Evolutionary conservation across 2,888 invertebrate species (phyloP).

Genomic region (Drosophila kanekoi): DNA sequence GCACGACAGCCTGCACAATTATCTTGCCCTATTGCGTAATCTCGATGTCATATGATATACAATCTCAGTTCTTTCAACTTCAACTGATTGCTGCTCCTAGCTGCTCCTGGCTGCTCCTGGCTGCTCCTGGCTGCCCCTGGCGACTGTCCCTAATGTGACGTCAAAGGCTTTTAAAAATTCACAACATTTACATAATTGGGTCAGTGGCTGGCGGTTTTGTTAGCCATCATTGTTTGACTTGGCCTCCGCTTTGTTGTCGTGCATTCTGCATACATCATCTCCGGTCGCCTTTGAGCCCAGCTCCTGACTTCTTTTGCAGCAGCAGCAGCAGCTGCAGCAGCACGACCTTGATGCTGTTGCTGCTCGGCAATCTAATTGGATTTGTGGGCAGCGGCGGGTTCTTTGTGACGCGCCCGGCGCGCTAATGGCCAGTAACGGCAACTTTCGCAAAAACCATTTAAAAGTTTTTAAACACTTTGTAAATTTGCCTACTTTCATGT

Average conservation of each 20-base stretch:
- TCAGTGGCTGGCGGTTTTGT: constrained; percentile 64
- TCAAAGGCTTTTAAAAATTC: constrained; percentile 49
- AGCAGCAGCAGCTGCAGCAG: constrained; percentile 3
- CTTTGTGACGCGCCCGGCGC: constrained; percentile 44
- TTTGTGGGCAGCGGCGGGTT: constrained; percentile 39
- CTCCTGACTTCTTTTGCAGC: constrained; percentile 1
- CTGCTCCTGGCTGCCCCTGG: constrained; percentile 3
- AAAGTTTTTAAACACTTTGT: constrained; percentile 56
- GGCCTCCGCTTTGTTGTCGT: constrained; percentile 21
- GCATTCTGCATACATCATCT: constrained; percentile 20
- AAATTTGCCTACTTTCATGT: constrained; percentile 41
- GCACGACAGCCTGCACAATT: constrained; percentile 48
- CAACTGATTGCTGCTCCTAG: constrained; percentile 9
- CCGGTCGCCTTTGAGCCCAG: constrained; percentile 25
- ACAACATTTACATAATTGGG: constrained; percentile 71
- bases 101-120: constrained; percentile 4
- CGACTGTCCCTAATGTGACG: constrained; percentile 53
- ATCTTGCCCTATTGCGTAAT: constrained; percentile 66
- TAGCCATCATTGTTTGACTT: constrained; percentile 29
- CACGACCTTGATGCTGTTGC: neutral
- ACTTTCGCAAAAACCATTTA: constrained; percentile 53
- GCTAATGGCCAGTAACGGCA: constrained; percentile 37
- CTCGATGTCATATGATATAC: constrained; percentile 44
- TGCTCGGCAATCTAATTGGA: constrained; percentile 42
- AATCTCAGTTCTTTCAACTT: constrained; percentile 13